phyloP scores from a whole-genome alignment of 2,888 invertebrate genomes.

The Sthenelais limicola region DNA sequence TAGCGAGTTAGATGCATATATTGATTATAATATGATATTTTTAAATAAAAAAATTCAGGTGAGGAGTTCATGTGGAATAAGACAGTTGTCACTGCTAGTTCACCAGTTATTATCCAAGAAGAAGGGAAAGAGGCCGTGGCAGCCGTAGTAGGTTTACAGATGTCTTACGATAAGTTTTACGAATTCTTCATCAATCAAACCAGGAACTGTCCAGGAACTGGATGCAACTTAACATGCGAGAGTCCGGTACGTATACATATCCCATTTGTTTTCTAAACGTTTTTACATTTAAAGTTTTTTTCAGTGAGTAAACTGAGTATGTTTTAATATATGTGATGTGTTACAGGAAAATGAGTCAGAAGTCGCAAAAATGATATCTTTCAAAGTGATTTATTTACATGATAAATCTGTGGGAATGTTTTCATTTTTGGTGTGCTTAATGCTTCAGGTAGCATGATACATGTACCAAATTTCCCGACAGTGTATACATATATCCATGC shows the following conservation, averaged over 20 bases:
- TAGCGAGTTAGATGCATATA: no score
- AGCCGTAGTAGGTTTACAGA: slow-evolving; percentile 63
- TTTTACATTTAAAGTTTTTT: no score
- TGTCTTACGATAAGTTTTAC: slow-evolving; percentile 54
- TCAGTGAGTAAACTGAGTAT: no score
- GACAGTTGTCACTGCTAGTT: slow-evolving; percentile 56
- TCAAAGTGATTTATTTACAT: background rate
- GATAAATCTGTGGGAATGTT: no score
- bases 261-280: background rate
- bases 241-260: slow-evolving; percentile 38
- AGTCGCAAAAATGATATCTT: background rate
- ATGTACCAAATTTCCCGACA: no score
- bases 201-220: slow-evolving; percentile 12
- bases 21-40: no score
- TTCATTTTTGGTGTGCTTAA: no score
- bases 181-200: slow-evolving; percentile 48
- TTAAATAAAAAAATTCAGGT: no score
- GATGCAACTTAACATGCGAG: slow-evolving; percentile 47
- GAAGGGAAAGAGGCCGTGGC: slow-evolving; percentile 53
- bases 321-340: background rate
- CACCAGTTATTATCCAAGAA: slow-evolving; percentile 53
- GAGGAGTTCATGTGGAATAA: slow-evolving; percentile 40
- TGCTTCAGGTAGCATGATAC: no score
- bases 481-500: no score
- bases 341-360: background rate